Conservation (phyloP, 2,797 vertebrate genomes). For the Enoplosus armatus region DNA sequence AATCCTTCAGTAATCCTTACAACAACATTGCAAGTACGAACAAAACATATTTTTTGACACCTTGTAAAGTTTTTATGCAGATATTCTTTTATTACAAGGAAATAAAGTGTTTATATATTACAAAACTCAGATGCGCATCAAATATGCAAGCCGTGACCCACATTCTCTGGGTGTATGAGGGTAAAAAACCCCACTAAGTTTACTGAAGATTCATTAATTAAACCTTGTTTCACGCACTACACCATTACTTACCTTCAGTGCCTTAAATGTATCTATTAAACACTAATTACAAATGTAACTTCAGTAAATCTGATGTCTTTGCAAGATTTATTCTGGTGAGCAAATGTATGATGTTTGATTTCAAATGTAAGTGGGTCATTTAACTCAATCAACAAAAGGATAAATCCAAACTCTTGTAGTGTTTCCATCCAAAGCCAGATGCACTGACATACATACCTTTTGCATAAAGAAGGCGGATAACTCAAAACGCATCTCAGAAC, state of each 20-base stretch:
- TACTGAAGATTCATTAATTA: constrained; percentile 23
- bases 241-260: constrained; percentile 27
- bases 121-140: constrained; percentile 62
- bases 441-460: neutral
- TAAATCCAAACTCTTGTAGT: constrained; percentile 56
- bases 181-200: constrained; percentile 28
- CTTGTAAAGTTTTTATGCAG: constrained; percentile 73
- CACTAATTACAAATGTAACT: constrained; percentile 49
- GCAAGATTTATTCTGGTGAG: neutral
- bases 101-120: constrained; percentile 69
- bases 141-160: constrained; percentile 52
- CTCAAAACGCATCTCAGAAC: constrained; percentile 17
- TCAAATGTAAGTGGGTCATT: neutral
- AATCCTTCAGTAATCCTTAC: constrained; percentile 72
- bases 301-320: neutral
- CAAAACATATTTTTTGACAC: constrained; percentile 51
- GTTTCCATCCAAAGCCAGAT: constrained; percentile 34
- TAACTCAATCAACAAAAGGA: constrained; percentile 9
- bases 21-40: constrained; percentile 66
- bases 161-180: constrained; percentile 30
- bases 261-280: constrained; percentile 38
- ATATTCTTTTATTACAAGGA: constrained; percentile 67
- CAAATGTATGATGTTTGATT: neutral
- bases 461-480: neutral
- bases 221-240: constrained; percentile 19